Evolutionary conservation across 2,113 vertebrate genomes (phyloP).

Genomic region (Urocolius indicus): DNA sequence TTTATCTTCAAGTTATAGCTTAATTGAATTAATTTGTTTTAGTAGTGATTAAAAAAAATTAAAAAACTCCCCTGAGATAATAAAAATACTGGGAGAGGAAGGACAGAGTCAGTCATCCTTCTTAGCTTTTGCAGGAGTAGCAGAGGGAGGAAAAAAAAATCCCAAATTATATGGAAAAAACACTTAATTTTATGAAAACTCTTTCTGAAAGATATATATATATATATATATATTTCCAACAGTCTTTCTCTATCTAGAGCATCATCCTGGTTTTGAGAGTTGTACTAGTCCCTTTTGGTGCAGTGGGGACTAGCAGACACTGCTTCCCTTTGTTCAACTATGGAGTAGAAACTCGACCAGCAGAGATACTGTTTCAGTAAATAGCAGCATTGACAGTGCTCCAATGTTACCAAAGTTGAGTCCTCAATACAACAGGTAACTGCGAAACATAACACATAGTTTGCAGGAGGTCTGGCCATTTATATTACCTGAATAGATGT

Average conservation of each 20-base stretch:
- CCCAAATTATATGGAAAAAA: background rate
- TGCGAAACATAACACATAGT: fast-evolving
- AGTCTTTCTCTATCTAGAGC: background rate
- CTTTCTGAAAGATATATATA: background rate
- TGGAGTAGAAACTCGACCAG: background rate
- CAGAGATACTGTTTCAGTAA: background rate
- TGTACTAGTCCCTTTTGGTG: background rate
- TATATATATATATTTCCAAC: background rate
- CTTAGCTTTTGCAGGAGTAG: background rate
- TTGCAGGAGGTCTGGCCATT: background rate
- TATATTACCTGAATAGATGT: background rate
- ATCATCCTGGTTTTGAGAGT: background rate
- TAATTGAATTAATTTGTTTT: background rate
- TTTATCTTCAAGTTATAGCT: background rate
- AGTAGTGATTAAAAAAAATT: background rate
- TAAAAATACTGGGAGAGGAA: background rate
- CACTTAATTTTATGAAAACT: background rate
- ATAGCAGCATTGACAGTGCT: background rate
- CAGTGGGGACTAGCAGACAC: background rate
- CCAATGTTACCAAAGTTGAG: background rate
- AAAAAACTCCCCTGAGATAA: background rate
- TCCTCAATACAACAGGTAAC: background rate
- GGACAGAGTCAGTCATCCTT: background rate
- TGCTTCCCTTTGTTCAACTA: background rate
- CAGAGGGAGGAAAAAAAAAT: background rate